A percentile compares a stretch with the other conserved stretches of the same genome.
phyloP scores from a whole-genome alignment of 2,113 vertebrate genomes.

The Clarias magur region DNA sequence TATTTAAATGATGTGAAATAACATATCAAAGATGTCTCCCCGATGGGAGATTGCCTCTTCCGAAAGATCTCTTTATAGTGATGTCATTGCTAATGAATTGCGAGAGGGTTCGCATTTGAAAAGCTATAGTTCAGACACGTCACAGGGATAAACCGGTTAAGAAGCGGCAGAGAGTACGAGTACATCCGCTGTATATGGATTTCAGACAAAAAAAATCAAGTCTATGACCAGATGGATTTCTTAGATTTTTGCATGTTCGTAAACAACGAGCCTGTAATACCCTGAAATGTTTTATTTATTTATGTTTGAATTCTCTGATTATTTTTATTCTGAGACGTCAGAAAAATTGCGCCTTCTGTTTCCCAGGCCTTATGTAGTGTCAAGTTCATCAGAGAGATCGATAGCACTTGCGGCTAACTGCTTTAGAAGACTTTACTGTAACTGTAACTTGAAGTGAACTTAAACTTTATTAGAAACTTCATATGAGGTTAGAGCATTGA shows the following conservation, averaged over 20 bases:
- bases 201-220: not conserved
- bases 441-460: slow-evolving; percentile 12
- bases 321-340: not conserved
- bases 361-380: not conserved
- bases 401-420: slow-evolving; percentile 1
- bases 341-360: not conserved
- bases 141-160: not conserved
- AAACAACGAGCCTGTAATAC: not conserved
- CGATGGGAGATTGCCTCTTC: not conserved
- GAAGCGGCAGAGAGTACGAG: not conserved
- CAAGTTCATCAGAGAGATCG: slow-evolving; percentile 7
- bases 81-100: not conserved
- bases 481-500: slow-evolving; percentile 22
- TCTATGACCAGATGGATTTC: too few species aligned
- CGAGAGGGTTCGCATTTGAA: not conserved
- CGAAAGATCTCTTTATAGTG: not conserved
- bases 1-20: not conserved
- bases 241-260: not conserved
- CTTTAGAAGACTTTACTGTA: slow-evolving; percentile 4
- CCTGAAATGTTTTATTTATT: not conserved
- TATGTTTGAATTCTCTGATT: too few species aligned
- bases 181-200: too few species aligned
- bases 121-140: not conserved
- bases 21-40: not conserved
- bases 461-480: slow-evolving; percentile 25